phyloP scores from a whole-genome alignment of 37 sponge, comb jelly and placozoan species.

The Beroe forskalii region DNA sequence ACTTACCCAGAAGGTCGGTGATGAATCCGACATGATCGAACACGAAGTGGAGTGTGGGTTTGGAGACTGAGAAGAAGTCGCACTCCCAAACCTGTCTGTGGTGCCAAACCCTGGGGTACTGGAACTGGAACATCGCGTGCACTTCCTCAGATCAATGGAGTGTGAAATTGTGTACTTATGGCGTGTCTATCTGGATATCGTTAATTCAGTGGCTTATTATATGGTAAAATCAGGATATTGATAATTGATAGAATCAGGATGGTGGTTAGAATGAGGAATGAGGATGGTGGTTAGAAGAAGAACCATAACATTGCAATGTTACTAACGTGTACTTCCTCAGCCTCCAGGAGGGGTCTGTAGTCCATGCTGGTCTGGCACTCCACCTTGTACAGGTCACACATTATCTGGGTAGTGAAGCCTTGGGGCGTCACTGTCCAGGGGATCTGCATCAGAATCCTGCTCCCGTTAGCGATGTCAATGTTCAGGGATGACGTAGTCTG shows the following conservation, averaged over 20 bases:
- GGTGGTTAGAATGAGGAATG: too few species aligned
- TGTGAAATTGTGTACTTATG: too few species aligned
- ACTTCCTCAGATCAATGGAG: too few species aligned
- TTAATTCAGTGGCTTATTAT: too few species aligned
- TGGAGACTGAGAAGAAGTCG: background rate
- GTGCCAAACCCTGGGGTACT: constrained; percentile 50
- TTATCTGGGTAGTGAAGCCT: constrained; percentile 31
- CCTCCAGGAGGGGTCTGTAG: constrained; percentile 50
- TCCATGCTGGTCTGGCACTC: constrained; percentile 54
- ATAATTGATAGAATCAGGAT: too few species aligned
- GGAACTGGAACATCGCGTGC: constrained; percentile 51
- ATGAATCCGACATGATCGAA: constrained; percentile 34
- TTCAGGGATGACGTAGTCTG: constrained; percentile 28
- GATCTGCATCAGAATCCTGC: constrained; percentile 29
- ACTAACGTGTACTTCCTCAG: constrained; percentile 55
- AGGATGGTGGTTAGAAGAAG: too few species aligned
- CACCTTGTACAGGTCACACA: constrained; percentile 50
- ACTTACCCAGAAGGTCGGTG: constrained; percentile 54
- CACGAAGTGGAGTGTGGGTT: constrained; percentile 35
- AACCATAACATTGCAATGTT: too few species aligned
- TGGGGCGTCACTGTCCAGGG: constrained; percentile 45
- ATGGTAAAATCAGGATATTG: too few species aligned
- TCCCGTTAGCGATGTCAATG: constrained; percentile 42
- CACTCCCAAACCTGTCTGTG: constrained; percentile 36
- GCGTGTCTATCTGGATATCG: too few species aligned